phyloP scores from a whole-genome alignment of 1,140 invertebrate genomes.

The Antheraea pernyi region DNA sequence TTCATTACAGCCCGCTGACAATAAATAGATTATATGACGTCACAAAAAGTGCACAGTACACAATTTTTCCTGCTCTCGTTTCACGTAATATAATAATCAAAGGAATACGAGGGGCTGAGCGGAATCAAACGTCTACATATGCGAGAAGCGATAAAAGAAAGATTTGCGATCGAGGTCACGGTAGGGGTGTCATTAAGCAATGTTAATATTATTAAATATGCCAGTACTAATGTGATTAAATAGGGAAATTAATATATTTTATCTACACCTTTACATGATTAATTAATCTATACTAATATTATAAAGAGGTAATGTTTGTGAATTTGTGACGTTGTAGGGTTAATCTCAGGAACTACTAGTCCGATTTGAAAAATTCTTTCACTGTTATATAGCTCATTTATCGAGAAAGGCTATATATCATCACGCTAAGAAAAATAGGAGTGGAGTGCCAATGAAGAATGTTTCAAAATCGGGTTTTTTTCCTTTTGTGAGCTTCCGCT shows the following conservation, averaged over 20 bases:
- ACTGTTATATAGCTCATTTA: no score
- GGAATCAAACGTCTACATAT: constrained; percentile 70
- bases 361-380: no score
- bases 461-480: no score
- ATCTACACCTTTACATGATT: neutral
- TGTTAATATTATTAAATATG: neutral
- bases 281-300: no score
- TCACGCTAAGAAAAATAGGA: no score
- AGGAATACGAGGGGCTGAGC: constrained; percentile 64
- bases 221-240: neutral
- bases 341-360: no score
- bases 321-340: no score
- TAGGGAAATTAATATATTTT: neutral
- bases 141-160: constrained; percentile 24
- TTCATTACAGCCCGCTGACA: constrained; percentile 63
- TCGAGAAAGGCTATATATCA: no score
- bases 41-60: constrained; percentile 64
- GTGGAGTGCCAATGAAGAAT: no score
- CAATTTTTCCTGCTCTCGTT: constrained; percentile 61
- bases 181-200: constrained; percentile 8
- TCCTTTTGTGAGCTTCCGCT: no score
- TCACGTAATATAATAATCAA: constrained; percentile 74
- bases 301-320: no score
- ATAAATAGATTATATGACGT: constrained; percentile 72
- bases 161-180: constrained; percentile 12